Evolutionary conservation across 2,888 invertebrate species (phyloP).

Genomic region (Anoncus sp.): DNA sequence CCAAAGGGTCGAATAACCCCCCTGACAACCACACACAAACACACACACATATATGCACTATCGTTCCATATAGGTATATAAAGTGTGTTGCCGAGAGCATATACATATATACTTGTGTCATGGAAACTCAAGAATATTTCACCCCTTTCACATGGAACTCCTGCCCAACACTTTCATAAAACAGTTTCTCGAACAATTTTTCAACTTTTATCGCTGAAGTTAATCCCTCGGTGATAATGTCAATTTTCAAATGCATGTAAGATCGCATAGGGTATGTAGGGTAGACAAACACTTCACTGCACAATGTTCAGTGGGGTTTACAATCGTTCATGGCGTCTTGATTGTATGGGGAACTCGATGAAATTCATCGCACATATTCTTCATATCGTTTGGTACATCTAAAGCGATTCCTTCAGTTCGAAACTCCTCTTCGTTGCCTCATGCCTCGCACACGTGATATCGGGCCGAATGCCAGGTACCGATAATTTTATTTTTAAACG

Average conservation of each 20-base stretch:
- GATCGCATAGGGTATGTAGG: background rate
- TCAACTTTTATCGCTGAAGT: conserved; percentile 9
- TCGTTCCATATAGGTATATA: background rate
- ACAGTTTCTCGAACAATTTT: conserved; percentile 17
- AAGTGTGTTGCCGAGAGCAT: background rate
- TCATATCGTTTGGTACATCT: background rate
- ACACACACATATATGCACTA: background rate
- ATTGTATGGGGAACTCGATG: no score
- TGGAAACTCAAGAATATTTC: background rate
- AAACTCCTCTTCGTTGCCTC: background rate
- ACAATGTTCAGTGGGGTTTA: background rate
- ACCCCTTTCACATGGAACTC: background rate
- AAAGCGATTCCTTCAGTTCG: background rate
- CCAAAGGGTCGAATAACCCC: conserved; percentile 16
- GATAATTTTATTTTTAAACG: background rate
- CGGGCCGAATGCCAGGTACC: background rate
- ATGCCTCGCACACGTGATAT: background rate
- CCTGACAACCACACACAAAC: background rate
- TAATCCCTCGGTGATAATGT: background rate
- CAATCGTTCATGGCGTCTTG: background rate
- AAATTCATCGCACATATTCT: background rate
- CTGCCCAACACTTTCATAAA: background rate
- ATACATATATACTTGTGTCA: background rate
- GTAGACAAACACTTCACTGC: background rate
- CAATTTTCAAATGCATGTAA: background rate